Percentiles rank a stretch among this genome's conserved stretches.
These are phyloP conservation scores for Acanthoscelides obtectus DNA, from an alignment of 2,888 invertebrate genomes.

Conservation along the genomic window DNA sequence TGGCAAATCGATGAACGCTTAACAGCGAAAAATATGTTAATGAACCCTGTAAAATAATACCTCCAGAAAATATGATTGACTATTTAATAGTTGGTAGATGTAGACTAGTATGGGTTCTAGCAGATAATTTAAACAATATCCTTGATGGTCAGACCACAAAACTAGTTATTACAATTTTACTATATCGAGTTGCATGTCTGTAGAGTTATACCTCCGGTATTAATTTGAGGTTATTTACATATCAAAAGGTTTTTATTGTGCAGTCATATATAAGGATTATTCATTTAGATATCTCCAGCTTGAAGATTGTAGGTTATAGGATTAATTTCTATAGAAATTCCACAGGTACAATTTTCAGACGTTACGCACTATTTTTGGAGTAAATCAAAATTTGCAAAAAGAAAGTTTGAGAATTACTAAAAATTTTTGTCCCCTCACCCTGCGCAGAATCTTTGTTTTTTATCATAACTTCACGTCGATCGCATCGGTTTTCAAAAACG, in stretches of 20 bases:
- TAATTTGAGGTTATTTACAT: background rate
- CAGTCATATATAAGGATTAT: background rate
- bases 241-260: background rate
- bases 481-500: too few relatives aligned
- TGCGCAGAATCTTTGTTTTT: too few relatives aligned
- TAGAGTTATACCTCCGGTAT: background rate
- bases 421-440: too few relatives aligned
- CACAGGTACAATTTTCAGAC: too few relatives aligned
- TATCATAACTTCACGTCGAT: too few relatives aligned
- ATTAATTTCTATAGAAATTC: too few relatives aligned
- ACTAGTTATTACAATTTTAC: background rate
- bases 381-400: too few relatives aligned
- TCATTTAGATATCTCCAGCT: background rate
- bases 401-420: too few relatives aligned
- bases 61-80: background rate
- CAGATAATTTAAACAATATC: background rate
- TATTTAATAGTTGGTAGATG: background rate
- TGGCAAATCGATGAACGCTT: background rate
- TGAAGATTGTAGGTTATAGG: too few relatives aligned
- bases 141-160: background rate
- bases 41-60: background rate
- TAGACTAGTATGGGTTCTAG: background rate
- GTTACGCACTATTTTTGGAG: too few relatives aligned
- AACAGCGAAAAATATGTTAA: background rate
- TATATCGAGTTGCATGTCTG: background rate